Evolutionary conservation across 2,888 invertebrate species (phyloP), one percentile per base, ranked within the genome.

Genomic region (Punctoribates punctum): DNA sequence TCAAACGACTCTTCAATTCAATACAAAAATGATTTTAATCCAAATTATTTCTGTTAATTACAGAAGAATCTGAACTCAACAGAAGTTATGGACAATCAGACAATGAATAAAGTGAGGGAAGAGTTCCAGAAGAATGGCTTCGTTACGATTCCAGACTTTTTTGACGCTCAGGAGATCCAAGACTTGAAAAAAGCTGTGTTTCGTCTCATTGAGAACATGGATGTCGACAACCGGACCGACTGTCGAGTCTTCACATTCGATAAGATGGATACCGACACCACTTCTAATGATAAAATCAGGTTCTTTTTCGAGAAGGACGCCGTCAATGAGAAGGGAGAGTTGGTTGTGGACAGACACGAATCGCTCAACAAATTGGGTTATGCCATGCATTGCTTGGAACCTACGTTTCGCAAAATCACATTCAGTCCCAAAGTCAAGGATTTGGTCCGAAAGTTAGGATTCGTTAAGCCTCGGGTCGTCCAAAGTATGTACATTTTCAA

Each of bases 401-500:
- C 92, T 0, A 87, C 88, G 34, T 98, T 96, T 85, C 88, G 89
- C 81, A 90, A 89, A 81, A 87, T 92, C 79, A 93, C 94, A 0
- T 93, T 95, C 83, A 90, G 91, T 82, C 89, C 91, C 79, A 89
- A 92, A 80, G 89, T 98, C 13, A 91, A 92, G 83, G 88, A 90
- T 76, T 85, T 90, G 6, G 91, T 92, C 78, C 88, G 87, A 81
- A 88, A 89, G 80, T 84, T 97, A 15, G 90, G 89, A 2, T 88
- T 91, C 78, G 85, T 86, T 75, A 90, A 91, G 57, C 98, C 98
- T 0, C 90, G 90, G 0, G 88, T 98, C 0, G 90, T 90, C 0
- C 98, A 98, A 83, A 96, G 96, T 85, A 98, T 98, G 98, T 93
- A 94, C 82, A 97, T 99, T 79, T 98, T 93, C 84, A 99, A 98